Base-by-base conservation (phyloP, 2,797 vertebrate species). In the Crenuchus spilurus region DNA sequence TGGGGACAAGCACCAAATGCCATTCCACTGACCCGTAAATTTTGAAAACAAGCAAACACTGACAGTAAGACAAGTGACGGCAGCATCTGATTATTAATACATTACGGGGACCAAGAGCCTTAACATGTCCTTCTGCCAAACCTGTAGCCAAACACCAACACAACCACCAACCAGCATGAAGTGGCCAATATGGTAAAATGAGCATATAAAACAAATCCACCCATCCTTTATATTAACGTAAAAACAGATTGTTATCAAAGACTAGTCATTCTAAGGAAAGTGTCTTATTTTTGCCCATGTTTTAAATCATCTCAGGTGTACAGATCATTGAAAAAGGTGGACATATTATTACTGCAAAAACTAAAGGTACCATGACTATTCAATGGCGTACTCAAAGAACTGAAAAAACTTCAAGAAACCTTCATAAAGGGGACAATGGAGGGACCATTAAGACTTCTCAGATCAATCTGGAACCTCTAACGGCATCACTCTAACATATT, bases 171-270 rank as follows among this genome's bases (percentile, higher is more conserved):
- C 42, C 28, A 37, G 39, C 14, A 77, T 83, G 87, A 85, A 95
- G 94, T 94, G 71, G 94, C 94, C 85, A 95, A 96, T 80, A 96
- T 90, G 87, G 96, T 95, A 84, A 96, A 96, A 88, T 55, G 96
- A 96, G 87, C 95, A 90, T 83, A 94, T 93, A 44, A 35, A 69
- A 61, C n/a, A n/a, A n/a, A n/a, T n/a, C n/a, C n/a, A n/a, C n/a
- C n/a, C n/a, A n/a, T n/a, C n/a, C n/a, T n/a, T n/a, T n/a, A n/a
- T n/a, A n/a, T 37, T 66, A 74, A 70, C 33, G 55, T 49, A 49
- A 76, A 72, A 67, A 63, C 31, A 69, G 57, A 61, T 72, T 30
- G 69, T 60, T 42, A 44, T 64, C 42, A 20, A 51, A 64, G 42
- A 37, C 64, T 69, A 77, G 64, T 72, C 44, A 72, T 60, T 72